A percentile compares a stretch with the other conserved stretches of the same genome.
Evolutionary conservation across 2,797 vertebrate species (phyloP).

Genomic region (Xyrichtys novacula): DNA sequence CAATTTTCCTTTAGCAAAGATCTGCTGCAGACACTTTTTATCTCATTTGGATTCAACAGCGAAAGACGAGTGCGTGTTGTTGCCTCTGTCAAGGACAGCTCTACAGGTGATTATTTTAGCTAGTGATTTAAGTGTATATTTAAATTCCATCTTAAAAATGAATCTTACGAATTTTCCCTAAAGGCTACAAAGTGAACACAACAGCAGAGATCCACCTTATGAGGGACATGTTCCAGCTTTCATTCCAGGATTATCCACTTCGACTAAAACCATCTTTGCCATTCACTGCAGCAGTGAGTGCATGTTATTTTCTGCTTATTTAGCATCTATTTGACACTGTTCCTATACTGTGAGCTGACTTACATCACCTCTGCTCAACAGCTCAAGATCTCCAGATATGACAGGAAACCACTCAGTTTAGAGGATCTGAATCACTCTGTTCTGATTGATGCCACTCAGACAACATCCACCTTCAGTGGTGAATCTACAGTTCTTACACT

Average conservation of each 20-base stretch:
- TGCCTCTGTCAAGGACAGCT: conserved; percentile 55
- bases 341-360: background rate
- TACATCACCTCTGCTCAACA: conserved; percentile 25
- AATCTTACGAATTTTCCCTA: background rate
- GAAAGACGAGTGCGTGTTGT: conserved; percentile 26
- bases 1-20: conserved; percentile 70
- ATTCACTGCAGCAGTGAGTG: conserved; percentile 70
- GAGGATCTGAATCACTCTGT: conserved; percentile 41
- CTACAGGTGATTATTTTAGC: conserved; percentile 48
- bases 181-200: conserved; percentile 64
- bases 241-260: conserved; percentile 55
- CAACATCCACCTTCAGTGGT: background rate
- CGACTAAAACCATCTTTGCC: conserved; percentile 69
- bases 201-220: conserved; percentile 42
- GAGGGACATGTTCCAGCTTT: conserved; percentile 53
- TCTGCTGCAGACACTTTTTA: conserved; percentile 30
- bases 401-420: conserved; percentile 55
- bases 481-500: conserved; percentile 36
- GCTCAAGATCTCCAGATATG: conserved; percentile 72
- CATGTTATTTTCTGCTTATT: background rate
- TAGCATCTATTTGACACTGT: background rate
- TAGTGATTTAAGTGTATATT: background rate
- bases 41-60: conserved; percentile 3
- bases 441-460: conserved; percentile 69
- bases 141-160: background rate